Evolutionary conservation across 1,140 invertebrate genomes (phyloP).

Genomic region (Drosophila melanogaster): Release_6_plus_ISO1_MT NC_004354.4:16772001-16772500

Average conservation of each 20-base stretch:
- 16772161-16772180: slow-evolving; percentile 16
- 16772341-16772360: slow-evolving; percentile 72
- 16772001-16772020: slow-evolving; percentile 5
- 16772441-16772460: slow-evolving; percentile 82
- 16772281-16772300: slow-evolving; percentile 7
- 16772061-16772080: neutral
- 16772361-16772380: slow-evolving; percentile 49
- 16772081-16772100: slow-evolving; percentile 2
- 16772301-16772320: slow-evolving; percentile 63
- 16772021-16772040: neutral
- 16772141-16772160: slow-evolving; percentile 16
- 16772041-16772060: slow-evolving; percentile 8
- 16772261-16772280: neutral
- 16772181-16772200: neutral
- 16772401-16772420: slow-evolving; percentile 18
- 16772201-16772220: neutral
- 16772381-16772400: slow-evolving; percentile 19
- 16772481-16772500: slow-evolving; percentile 12
- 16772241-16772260: slow-evolving; percentile 13
- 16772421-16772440: slow-evolving; percentile 70
- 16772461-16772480: slow-evolving; percentile 72
- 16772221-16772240: neutral
- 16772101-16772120: slow-evolving; percentile 14
- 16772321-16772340: slow-evolving; percentile 79
- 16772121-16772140: neutral